phyloP scores from a whole-genome alignment of 2,797 vertebrate genomes.

The Esox masquinongy region DNA sequence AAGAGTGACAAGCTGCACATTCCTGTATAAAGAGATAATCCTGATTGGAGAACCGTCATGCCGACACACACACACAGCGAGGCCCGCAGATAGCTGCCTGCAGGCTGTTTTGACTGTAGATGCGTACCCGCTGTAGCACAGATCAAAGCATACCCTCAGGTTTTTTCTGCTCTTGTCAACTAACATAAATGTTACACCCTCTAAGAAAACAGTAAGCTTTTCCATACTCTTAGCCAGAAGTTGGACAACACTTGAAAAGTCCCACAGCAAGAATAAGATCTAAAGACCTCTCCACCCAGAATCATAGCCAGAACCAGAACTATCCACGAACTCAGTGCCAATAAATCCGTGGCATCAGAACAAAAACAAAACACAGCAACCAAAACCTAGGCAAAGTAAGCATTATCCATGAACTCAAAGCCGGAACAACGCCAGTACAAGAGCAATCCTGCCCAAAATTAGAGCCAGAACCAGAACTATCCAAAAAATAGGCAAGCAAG shows the following conservation, averaged over 20 bases:
- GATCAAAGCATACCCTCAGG: conserved; percentile 77
- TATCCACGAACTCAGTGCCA: background rate
- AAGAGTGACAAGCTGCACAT: conserved; percentile 61
- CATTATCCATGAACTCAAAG: background rate
- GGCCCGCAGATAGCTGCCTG: conserved; percentile 47
- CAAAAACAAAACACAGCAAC: background rate
- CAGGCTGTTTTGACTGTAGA: conserved; percentile 73
- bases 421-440: background rate
- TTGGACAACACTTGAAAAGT: conserved; percentile 15
- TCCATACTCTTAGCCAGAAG: conserved; percentile 49
- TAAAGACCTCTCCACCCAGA: background rate
- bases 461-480: background rate
- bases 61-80: conserved; percentile 33
- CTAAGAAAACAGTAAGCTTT: conserved; percentile 69
- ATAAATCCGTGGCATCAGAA: background rate
- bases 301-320: background rate
- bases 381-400: background rate
- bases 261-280: conserved; percentile 37
- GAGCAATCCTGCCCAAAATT: background rate
- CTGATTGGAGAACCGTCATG: conserved; percentile 52
- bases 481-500: background rate
- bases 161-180: conserved; percentile 68
- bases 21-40: conserved; percentile 67
- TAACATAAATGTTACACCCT: conserved; percentile 76
- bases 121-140: conserved; percentile 70